phyloP scores from a whole-genome alignment of 2,888 invertebrate species.

The Ophion ventricosus region DNA sequence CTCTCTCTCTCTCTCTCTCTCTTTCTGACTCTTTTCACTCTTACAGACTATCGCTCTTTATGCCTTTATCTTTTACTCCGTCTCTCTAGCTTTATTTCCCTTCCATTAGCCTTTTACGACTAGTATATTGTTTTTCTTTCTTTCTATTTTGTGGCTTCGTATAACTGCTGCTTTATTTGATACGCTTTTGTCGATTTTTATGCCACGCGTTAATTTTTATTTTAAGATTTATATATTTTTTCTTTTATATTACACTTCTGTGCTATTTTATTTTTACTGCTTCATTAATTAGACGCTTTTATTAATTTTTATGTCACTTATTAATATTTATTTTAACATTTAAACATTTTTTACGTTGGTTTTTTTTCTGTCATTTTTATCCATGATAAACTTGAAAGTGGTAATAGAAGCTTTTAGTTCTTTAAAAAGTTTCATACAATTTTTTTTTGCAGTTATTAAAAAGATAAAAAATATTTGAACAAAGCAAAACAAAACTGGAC shows the following conservation, averaged over 20 bases:
- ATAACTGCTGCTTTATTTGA: neutral
- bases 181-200: neutral
- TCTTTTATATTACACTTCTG: neutral
- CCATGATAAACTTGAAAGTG: too few relatives aligned
- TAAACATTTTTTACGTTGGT: too few relatives aligned
- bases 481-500: too few relatives aligned
- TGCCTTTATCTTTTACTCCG: neutral
- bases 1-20: neutral
- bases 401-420: too few relatives aligned
- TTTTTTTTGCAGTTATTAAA: too few relatives aligned
- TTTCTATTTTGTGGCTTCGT: neutral
- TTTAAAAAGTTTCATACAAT: too few relatives aligned
- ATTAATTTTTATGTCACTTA: neutral
- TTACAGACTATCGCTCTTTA: neutral
- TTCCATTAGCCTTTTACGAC: neutral
- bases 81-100: neutral
- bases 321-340: neutral
- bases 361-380: too few relatives aligned
- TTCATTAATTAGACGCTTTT: neutral
- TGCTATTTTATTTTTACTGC: neutral
- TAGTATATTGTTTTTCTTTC: neutral
- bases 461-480: too few relatives aligned
- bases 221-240: neutral
- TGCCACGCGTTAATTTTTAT: neutral
- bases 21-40: neutral